phyloP scores from a whole-genome alignment of 2,113 vertebrate genomes.

The Nyctereutes procyonoides region DNA sequence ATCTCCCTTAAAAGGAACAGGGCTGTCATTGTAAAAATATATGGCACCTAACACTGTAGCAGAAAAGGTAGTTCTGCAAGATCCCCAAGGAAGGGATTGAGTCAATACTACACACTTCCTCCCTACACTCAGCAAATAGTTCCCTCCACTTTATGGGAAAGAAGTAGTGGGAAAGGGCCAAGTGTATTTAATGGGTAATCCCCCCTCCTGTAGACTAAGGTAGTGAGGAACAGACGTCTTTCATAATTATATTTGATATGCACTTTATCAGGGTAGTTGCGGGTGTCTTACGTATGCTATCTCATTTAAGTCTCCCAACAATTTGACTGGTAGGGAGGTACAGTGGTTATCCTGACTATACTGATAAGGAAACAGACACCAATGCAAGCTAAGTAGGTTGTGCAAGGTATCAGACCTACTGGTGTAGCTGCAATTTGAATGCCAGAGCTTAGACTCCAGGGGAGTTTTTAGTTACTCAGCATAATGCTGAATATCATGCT shows the following conservation, averaged over 20 bases:
- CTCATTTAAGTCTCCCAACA: neutral
- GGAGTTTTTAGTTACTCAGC: neutral
- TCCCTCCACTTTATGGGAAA: accelerated
- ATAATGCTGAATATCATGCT: neutral
- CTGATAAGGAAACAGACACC: neutral
- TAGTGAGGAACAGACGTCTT: neutral
- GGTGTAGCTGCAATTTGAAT: neutral
- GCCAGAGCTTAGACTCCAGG: neutral
- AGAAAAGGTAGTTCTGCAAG: neutral
- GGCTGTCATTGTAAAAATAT: neutral
- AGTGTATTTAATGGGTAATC: neutral
- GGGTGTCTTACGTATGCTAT: accelerated
- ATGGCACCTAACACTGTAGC: neutral
- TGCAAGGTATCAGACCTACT: neutral
- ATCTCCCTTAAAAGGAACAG: neutral
- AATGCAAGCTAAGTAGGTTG: neutral
- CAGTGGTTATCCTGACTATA: neutral
- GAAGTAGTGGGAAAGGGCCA: neutral
- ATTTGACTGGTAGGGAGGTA: neutral
- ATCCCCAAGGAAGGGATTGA: neutral
- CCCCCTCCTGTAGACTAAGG: accelerated
- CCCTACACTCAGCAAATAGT: neutral
- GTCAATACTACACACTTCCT: neutral
- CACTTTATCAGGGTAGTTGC: neutral
- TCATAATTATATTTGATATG: neutral